Conservation (phyloP, 2,888 invertebrate genomes). For the Scaptomyza cyrtandrae region DNA sequence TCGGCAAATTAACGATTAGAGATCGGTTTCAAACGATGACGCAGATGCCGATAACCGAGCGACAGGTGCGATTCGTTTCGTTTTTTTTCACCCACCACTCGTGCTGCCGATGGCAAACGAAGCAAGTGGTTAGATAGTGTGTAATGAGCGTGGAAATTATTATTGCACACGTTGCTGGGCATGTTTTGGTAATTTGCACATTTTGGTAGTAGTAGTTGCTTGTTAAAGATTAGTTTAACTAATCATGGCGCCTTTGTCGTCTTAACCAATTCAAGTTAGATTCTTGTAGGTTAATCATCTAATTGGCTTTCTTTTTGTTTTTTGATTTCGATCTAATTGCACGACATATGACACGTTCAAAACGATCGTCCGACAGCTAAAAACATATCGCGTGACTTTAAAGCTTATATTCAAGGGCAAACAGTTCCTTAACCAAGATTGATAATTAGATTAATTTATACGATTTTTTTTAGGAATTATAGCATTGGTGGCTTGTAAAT, state of each 20-base stretch:
- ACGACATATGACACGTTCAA: conserved; percentile 51
- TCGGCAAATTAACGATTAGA: conserved; percentile 30
- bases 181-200: conserved; percentile 58
- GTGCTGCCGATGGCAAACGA: conserved; percentile 4
- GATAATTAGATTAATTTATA: background rate
- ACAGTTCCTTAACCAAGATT: background rate
- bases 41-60: conserved; percentile 25
- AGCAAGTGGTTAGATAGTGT: background rate
- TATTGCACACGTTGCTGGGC: conserved; percentile 42
- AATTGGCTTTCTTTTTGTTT: conserved; percentile 31
- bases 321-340: conserved; percentile 7
- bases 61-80: conserved; percentile 10
- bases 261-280: conserved; percentile 37
- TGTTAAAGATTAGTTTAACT: conserved; percentile 38
- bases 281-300: conserved; percentile 3
- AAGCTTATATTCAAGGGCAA: background rate
- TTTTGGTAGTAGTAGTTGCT: conserved; percentile 22
- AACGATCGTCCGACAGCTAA: background rate
- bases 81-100: background rate
- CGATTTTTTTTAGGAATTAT: background rate
- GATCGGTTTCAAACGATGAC: conserved; percentile 34
- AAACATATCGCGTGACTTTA: background rate
- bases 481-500: too few relatives aligned
- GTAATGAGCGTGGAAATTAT: conserved; percentile 59
- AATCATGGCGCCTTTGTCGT: too few relatives aligned